phyloP scores from a whole-genome alignment of 2,113 vertebrate species.

The Ploceus nigricollis region DNA sequence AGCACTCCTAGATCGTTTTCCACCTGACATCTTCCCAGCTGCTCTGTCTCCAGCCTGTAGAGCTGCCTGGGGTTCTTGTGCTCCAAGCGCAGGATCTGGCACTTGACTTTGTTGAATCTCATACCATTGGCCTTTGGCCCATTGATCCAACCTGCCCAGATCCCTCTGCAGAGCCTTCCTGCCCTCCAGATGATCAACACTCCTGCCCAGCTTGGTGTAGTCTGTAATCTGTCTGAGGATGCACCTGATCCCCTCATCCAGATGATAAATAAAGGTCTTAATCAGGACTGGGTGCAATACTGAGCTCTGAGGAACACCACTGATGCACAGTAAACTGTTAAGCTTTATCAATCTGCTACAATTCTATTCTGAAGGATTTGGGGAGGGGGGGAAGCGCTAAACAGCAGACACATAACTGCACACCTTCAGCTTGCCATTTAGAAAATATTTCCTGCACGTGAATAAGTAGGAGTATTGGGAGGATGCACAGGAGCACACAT shows the following conservation, averaged over 20 bases:
- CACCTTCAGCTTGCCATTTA: not conserved
- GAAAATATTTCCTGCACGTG: not conserved
- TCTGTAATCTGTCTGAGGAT: not conserved
- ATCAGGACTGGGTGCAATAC: not conserved
- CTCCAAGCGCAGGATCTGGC: not conserved
- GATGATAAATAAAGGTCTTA: not conserved
- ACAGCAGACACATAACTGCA: not conserved
- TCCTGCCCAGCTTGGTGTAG: not conserved
- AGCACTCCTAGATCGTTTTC: not conserved
- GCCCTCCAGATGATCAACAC: not conserved
- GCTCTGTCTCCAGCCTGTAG: not conserved
- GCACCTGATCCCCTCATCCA: not conserved
- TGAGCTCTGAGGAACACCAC: not conserved
- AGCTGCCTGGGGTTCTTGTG: not conserved
- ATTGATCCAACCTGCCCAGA: not conserved
- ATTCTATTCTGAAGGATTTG: not conserved
- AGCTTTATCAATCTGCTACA: not conserved
- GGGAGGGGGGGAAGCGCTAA: rapidly evolving
- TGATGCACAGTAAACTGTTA: not conserved
- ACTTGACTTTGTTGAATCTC: not conserved
- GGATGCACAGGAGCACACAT: not conserved
- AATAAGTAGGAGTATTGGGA: not conserved
- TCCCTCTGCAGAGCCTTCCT: not conserved
- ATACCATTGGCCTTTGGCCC: too few relatives aligned
- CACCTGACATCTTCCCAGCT: not conserved